Evolutionary conservation across 2,113 vertebrate genomes (phyloP).

Genomic region (Solea senegalensis): DNA sequence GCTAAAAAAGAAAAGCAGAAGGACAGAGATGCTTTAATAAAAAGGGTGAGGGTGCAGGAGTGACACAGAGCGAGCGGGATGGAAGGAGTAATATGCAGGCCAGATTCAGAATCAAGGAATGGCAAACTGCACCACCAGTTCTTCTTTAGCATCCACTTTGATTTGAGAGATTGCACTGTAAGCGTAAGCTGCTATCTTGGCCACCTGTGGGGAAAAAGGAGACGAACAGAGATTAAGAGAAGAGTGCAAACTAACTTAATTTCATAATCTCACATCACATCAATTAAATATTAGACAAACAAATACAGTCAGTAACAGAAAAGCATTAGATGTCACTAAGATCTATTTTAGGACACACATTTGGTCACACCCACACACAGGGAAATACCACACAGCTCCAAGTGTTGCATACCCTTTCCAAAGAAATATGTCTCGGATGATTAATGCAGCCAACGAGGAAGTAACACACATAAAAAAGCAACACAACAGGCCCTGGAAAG

Average conservation of each 20-base stretch:
- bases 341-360: conserved; percentile 25
- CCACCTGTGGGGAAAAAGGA: conserved; percentile 81
- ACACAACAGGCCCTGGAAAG: not conserved
- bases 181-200: conserved; percentile 94
- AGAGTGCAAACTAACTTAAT: no score
- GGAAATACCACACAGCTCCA: conserved; percentile 11
- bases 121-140: conserved; percentile 96
- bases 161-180: conserved; percentile 98
- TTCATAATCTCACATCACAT: no score
- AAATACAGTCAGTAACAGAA: not conserved
- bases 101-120: conserved; percentile 86
- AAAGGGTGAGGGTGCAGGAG: conserved; percentile 46
- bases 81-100: conserved; percentile 35
- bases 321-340: not conserved
- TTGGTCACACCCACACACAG: not conserved
- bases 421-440: not conserved
- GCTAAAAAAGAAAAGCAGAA: conserved; percentile 50
- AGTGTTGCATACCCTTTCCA: not conserved
- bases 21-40: conserved; percentile 53
- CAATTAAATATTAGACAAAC: not conserved
- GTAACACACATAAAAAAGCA: not conserved
- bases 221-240: no score
- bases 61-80: conserved; percentile 33
- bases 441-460: conserved; percentile 3
- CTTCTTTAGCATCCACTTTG: conserved; percentile 94